Conservation (phyloP, 2,888 invertebrate genomes). For the Callyntrura guangdongensis region DNA sequence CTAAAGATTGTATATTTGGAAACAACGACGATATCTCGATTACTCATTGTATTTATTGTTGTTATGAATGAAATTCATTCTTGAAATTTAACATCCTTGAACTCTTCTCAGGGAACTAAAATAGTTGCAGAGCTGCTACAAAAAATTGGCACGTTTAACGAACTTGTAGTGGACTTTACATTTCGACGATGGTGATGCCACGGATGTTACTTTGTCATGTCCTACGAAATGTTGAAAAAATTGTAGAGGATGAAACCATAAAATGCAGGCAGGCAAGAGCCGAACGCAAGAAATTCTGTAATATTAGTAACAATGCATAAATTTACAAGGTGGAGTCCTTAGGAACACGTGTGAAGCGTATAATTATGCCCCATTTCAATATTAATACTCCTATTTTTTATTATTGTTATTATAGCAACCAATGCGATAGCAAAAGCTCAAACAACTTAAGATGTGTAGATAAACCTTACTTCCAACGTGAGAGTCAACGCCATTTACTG, state of each 20-base stretch:
- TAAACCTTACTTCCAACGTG: constrained; percentile 30
- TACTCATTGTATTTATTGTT: background rate
- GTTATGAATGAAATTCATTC: constrained; percentile 48
- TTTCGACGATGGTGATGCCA: constrained; percentile 14
- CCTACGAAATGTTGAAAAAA: background rate
- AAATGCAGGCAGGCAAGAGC: background rate
- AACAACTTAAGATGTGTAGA: background rate
- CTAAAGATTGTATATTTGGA: background rate
- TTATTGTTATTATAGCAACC: background rate
- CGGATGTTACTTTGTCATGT: background rate
- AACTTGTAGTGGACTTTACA: constrained; percentile 1
- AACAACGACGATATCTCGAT: background rate
- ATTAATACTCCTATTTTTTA: background rate
- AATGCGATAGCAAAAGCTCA: background rate
- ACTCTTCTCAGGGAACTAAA: constrained; percentile 68
- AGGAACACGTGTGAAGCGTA: constrained; percentile 9
- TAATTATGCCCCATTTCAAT: constrained; percentile 16
- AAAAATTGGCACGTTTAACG: background rate
- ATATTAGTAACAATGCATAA: background rate
- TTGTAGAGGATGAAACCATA: background rate
- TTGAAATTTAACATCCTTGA: constrained; percentile 63
- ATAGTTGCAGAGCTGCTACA: background rate
- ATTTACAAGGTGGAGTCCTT: constrained; percentile 34
- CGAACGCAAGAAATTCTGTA: constrained; percentile 15
- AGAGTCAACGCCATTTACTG: constrained; percentile 30